Base-by-base conservation (phyloP, 92 coral and sea anemone species). In the Zoanthus sansibaricus region DNA sequence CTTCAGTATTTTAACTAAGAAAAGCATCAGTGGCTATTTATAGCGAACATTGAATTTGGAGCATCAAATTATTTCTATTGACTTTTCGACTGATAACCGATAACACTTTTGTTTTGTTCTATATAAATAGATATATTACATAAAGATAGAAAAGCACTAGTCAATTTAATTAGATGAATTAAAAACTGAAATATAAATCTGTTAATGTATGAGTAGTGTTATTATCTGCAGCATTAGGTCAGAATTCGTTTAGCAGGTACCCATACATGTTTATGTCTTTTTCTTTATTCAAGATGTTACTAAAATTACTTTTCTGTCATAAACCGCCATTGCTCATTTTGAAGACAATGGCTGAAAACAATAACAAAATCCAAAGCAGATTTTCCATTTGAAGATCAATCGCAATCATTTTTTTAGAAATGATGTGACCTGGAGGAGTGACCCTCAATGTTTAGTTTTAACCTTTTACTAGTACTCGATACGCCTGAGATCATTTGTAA, bases 231-330 rank as follows among this genome's bases (percentile, higher is more conserved):
- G 56, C 14, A 51, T 74, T 74, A 74, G 25, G 56, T 74, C 78
- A 74, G 78, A 74, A 44, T 74, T 17, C 52, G 56, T 74, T 74
- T 46, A 74, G 78, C 78, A 74, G 78, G 78, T 74, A 51, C 42
- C 2, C 78, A 6, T n/a, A 6, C 20, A 42, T 14, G 44, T 2
- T 45, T 45, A 45, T 42, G 25, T 45, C 54, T 45, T 17, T 44
- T 12, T 21, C 78, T 9, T 51, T 47, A 15, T 62, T 62, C 4
- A 62, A 62, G 69, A 62, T 17, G n/a, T 17, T 17, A 17, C 31
- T 17, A 62, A 62, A 62, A 1, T 7, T 6, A 20, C 7, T 21
- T 5, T 62, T 17, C 69, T 62, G 20, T n/a, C 5, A 0, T 62
- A 5, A 15, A 2, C 25, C 69, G 0, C n/a, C 0, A 17, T 17